phyloP scores from a whole-genome alignment of 1,140 invertebrate species.

The Eurosta solidaginis region DNA sequence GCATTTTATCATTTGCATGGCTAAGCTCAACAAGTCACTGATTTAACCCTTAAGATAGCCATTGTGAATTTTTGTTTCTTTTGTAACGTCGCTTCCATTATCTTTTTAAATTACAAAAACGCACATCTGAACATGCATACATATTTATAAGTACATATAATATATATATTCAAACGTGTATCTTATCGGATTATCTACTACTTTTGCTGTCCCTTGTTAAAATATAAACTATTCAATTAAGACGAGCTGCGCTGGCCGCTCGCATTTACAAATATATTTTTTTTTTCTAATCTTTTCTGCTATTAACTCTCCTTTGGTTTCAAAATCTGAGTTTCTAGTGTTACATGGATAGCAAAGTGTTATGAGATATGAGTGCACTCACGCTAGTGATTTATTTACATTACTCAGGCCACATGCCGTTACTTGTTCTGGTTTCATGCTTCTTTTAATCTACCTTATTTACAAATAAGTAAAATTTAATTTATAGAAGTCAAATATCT shows the following conservation, averaged over 20 bases:
- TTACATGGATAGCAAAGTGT: no score
- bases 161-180: background rate
- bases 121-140: background rate
- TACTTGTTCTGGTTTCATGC: no score
- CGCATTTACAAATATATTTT: background rate
- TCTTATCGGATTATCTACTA: background rate
- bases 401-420: no score
- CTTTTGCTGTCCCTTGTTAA: background rate
- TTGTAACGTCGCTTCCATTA: background rate
- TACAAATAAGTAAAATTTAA: no score
- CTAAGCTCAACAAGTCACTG: conserved; percentile 14
- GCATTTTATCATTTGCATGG: background rate
- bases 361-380: no score
- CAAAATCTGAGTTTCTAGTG: no score
- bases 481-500: no score
- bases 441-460: no score
- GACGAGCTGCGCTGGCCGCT: background rate
- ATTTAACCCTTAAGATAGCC: background rate
- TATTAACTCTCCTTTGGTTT: no score
- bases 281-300: no score
- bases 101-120: background rate
- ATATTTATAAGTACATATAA: background rate
- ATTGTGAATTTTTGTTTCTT: background rate
- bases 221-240: conserved; percentile 19
- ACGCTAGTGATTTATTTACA: no score